Evolutionary conservation across 2,113 vertebrate genomes (phyloP).

Genomic region (Gallinago undulata): DNA sequence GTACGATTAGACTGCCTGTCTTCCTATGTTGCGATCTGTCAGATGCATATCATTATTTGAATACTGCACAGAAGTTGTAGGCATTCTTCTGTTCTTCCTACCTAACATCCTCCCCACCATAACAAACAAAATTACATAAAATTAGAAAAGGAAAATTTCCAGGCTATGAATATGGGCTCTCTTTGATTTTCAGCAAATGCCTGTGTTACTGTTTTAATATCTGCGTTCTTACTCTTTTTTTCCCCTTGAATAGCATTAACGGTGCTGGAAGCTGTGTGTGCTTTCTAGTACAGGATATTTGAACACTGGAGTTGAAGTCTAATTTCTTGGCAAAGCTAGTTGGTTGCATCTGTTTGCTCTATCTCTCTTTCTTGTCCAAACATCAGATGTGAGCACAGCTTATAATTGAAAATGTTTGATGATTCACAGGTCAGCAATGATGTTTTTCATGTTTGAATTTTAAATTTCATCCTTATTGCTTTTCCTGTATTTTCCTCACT

Average conservation of each 20-base stretch:
- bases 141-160: neutral
- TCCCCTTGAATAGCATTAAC: neutral
- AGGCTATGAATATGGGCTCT: neutral
- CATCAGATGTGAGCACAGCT: neutral
- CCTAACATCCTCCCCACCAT: neutral
- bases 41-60: neutral
- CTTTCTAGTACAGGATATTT: neutral
- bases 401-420: constrained; percentile 13
- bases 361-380: neutral
- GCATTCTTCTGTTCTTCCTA: neutral
- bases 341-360: neutral
- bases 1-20: neutral
- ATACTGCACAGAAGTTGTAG: neutral
- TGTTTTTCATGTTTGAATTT: neutral
- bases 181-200: neutral
- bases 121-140: neutral
- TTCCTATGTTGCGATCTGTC: neutral
- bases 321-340: neutral
- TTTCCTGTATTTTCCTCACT: neutral
- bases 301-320: neutral
- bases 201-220: neutral
- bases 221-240: neutral
- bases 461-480: neutral
- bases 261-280: neutral
- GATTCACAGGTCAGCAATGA: neutral